phyloP scores from a whole-genome alignment of 2,797 vertebrate species.

The Myotis daubentonii region DNA sequence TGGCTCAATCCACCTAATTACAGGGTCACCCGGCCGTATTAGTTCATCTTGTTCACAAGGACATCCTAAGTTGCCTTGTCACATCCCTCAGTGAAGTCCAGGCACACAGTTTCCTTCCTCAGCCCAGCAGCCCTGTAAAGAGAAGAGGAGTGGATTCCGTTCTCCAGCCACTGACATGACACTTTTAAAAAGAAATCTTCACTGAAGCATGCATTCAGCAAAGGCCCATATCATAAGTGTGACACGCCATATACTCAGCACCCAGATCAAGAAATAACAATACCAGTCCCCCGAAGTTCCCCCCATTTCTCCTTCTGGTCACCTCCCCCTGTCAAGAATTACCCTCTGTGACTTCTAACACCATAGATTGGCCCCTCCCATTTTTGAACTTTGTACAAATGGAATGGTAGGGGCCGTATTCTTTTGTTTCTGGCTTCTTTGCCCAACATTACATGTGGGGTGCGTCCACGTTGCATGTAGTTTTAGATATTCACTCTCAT shows the following conservation, averaged over 20 bases:
- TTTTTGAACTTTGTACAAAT: neutral
- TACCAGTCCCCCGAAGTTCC: neutral
- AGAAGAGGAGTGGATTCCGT: neutral
- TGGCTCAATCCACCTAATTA: constrained; percentile 52
- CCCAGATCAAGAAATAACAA: neutral
- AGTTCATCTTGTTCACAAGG: constrained; percentile 63
- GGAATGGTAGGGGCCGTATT: neutral
- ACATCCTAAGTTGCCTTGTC: constrained; percentile 25
- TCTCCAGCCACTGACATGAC: neutral
- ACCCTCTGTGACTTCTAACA: neutral
- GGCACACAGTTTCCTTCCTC: neutral
- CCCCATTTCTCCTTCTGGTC: neutral
- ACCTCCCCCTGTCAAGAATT: no score
- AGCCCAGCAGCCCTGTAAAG: neutral
- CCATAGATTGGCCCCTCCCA: neutral
- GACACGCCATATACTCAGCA: neutral
- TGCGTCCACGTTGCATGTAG: neutral
- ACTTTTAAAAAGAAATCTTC: neutral
- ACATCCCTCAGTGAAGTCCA: neutral
- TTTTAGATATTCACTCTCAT: neutral
- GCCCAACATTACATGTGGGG: neutral
- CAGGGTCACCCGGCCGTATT: neutral
- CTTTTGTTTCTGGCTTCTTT: neutral
- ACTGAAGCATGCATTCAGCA: neutral
- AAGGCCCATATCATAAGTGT: neutral